phyloP scores from a whole-genome alignment of 2,113 vertebrate genomes.

The Myocastor coypus region DNA sequence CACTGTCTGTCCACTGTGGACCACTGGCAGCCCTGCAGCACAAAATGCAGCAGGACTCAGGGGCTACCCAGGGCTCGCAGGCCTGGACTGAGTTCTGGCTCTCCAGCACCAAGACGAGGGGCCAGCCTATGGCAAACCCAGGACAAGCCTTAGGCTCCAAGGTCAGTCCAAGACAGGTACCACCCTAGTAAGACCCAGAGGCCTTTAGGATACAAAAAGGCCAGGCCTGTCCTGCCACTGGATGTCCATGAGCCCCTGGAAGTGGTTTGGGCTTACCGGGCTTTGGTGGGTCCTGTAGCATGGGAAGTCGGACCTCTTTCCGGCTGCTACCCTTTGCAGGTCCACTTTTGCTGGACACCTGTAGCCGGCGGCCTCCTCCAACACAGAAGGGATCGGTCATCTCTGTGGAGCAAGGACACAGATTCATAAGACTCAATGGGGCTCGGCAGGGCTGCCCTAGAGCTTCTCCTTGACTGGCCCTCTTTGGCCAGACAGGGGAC shows the following conservation, averaged over 20 bases:
- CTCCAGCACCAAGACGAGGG: rapidly evolving
- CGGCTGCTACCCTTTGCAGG: constrained; percentile 89
- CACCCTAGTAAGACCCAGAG: background rate
- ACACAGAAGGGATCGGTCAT: constrained; percentile 94
- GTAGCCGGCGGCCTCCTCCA: constrained; percentile 91
- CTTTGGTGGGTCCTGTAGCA: constrained; percentile 87
- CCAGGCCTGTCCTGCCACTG: background rate
- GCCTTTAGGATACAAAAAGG: background rate
- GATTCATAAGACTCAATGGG: background rate
- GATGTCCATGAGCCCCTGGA: background rate
- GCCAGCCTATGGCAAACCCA: background rate
- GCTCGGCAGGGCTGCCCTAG: background rate
- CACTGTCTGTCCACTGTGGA: constrained; percentile 68
- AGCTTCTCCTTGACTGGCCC: background rate
- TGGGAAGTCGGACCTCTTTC: constrained; percentile 87
- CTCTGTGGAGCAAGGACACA: constrained; percentile 85
- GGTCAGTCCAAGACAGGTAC: background rate
- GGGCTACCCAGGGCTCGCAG: background rate
- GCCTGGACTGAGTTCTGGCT: no score
- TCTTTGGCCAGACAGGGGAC: background rate
- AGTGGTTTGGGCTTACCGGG: constrained; percentile 86
- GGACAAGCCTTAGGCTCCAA: background rate
- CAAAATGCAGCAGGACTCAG: background rate
- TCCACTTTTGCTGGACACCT: constrained; percentile 88
- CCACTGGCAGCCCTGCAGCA: constrained; percentile 68